These are phyloP conservation scores for Orthosia cruda DNA, from an alignment of 2,888 invertebrate species.

Conservation along the genomic window DNA sequence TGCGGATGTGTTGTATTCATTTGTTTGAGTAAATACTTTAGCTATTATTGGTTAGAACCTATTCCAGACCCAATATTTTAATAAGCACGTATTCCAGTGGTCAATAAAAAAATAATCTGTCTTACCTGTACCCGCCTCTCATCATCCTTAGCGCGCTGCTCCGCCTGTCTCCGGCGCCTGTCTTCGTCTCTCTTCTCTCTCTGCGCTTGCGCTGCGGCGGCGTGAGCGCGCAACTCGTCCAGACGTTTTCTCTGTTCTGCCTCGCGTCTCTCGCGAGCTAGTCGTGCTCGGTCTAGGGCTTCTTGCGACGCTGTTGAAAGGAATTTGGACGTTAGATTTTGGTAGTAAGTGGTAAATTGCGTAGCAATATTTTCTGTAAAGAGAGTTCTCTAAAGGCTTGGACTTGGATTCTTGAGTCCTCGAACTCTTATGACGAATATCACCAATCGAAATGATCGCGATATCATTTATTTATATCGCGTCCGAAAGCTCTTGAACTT, in stretches of 20 bases:
- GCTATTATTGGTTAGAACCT: not conserved
- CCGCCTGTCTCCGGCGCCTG: conserved; percentile 95
- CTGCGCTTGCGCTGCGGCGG: conserved; percentile 97
- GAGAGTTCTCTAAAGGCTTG: too few relatives aligned
- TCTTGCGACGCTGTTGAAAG: conserved; percentile 81
- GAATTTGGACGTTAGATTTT: conserved; percentile 1
- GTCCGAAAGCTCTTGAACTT: not conserved
- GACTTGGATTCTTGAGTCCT: too few relatives aligned
- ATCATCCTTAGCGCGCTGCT: conserved; percentile 95
- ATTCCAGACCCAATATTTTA: too few relatives aligned
- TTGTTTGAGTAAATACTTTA: too few relatives aligned
- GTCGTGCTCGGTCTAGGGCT: conserved; percentile 93
- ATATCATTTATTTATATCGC: too few relatives aligned
- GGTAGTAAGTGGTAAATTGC: too few relatives aligned
- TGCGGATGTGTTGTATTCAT: too few relatives aligned
- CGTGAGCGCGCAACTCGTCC: conserved; percentile 97
- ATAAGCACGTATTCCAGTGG: too few relatives aligned
- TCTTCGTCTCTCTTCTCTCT: conserved; percentile 97
- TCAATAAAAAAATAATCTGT: too few relatives aligned
- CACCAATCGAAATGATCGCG: too few relatives aligned
- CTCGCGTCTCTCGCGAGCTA: conserved; percentile 97
- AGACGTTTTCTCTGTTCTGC: conserved; percentile 97
- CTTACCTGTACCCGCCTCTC: conserved; percentile 90
- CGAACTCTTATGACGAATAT: too few relatives aligned
- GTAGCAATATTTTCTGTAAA: not conserved